These are phyloP conservation scores for Rhorus exstirpatorius DNA, from an alignment of 2,888 invertebrate genomes.

Conservation along the genomic window DNA sequence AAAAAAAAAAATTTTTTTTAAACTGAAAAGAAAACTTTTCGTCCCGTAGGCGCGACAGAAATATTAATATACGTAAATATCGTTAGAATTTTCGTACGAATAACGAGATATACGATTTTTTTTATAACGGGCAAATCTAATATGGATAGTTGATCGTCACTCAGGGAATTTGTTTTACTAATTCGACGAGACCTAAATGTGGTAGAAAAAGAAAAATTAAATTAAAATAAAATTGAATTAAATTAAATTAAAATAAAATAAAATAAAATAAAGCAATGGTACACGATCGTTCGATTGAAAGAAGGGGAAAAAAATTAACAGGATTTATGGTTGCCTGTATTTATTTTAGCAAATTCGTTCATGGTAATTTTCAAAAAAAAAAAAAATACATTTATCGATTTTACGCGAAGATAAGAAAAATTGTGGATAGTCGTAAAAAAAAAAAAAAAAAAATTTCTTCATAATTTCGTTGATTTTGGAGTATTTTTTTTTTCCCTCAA, in stretches of 20 bases:
- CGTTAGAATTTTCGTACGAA: conserved; percentile 46
- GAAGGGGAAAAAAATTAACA: background rate
- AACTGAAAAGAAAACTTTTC: too few species aligned
- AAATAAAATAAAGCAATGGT: conserved; percentile 20
- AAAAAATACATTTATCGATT: too few species aligned
- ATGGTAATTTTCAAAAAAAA: too few species aligned
- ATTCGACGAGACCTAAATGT: conserved; percentile 22
- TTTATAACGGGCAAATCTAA: conserved; percentile 72
- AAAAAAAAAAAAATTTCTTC: background rate
- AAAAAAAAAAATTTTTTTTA: too few species aligned
- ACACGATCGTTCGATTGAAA: conserved; percentile 19
- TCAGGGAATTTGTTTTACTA: conserved; percentile 78
- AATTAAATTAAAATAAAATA: too few species aligned
- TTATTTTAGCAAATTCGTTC: too few species aligned
- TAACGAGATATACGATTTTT: conserved; percentile 49
- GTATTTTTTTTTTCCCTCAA: background rate
- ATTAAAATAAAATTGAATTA: too few species aligned
- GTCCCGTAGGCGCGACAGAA: too few species aligned
- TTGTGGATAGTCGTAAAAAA: background rate
- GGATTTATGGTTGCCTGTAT: too few species aligned
- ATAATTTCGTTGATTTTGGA: background rate
- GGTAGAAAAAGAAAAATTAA: conserved; percentile 9
- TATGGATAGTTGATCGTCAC: conserved; percentile 74
- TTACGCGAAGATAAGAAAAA: too few species aligned
- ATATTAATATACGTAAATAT: too few species aligned